A percentile compares a stretch with the other conserved stretches of the same genome.
Conservation (phyloP, 2,888 invertebrate genomes). For the Apodemia mormo region DNA sequence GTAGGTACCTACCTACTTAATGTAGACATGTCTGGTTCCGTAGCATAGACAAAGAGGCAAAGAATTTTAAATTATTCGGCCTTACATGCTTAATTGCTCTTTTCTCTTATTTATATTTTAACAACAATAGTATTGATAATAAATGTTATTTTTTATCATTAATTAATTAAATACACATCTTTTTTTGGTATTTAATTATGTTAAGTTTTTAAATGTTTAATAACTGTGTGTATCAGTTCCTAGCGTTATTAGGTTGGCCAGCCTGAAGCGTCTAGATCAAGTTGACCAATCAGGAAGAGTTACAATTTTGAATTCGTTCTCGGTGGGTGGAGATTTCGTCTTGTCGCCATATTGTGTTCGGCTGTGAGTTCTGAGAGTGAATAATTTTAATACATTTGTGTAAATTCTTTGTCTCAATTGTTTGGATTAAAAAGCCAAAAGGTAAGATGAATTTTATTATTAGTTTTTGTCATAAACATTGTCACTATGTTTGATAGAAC, state of each 20-base stretch:
- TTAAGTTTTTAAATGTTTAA: slow-evolving; percentile 1
- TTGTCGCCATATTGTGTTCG: slow-evolving; percentile 80
- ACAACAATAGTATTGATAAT: too few relatives aligned
- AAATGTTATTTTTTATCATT: too few relatives aligned
- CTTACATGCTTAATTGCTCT: too few relatives aligned
- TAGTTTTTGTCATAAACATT: slow-evolving; percentile 64
- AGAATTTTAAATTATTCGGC: too few relatives aligned
- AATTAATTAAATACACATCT: too few relatives aligned
- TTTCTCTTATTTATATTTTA: too few relatives aligned
- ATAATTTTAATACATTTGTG: slow-evolving; percentile 63
- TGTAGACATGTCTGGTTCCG: too few relatives aligned
- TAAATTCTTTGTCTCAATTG: slow-evolving; percentile 64
- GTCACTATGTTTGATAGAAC: slow-evolving; percentile 22
- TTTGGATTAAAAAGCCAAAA: slow-evolving; percentile 69
- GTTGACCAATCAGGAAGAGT: slow-evolving; percentile 63
- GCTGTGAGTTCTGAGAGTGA: slow-evolving; percentile 78
- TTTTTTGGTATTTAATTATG: background rate
- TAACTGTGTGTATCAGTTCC: slow-evolving; percentile 23
- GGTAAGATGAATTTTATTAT: slow-evolving; percentile 63
- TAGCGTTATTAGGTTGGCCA: slow-evolving; percentile 47
- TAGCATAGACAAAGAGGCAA: too few relatives aligned
- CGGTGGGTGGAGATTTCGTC: slow-evolving; percentile 73
- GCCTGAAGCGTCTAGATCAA: slow-evolving; percentile 65
- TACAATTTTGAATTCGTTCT: slow-evolving; percentile 72
- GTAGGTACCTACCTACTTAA: too few relatives aligned